These are phyloP conservation scores for Nebria ingens DNA, from an alignment of 1,140 invertebrate genomes.

Conservation along the genomic window DNA sequence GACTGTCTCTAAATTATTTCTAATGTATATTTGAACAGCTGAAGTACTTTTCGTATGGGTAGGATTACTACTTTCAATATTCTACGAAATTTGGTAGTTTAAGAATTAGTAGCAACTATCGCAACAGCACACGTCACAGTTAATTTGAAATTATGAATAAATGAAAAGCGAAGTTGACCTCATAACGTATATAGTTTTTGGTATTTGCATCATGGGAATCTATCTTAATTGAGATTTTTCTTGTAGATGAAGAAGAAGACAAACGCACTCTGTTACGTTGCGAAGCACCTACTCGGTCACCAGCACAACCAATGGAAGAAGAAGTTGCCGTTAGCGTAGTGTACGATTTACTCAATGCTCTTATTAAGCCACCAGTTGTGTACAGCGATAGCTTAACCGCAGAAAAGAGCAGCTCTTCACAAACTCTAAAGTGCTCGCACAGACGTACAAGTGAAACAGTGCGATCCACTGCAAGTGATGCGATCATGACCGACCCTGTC, in stretches of 20 bases:
- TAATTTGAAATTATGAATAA: too few species aligned
- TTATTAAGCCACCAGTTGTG: conserved; percentile 41
- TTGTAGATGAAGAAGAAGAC: conserved; percentile 24
- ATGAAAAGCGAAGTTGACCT: too few species aligned
- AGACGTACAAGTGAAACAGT: neutral
- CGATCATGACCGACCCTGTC: neutral
- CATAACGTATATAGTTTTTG: too few species aligned
- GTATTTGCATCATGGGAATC: too few species aligned
- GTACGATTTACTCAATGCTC: conserved; percentile 55
- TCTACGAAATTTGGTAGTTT: too few species aligned
- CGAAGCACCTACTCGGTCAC: conserved; percentile 33
- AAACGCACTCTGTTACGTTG: conserved; percentile 23
- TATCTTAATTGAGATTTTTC: too few species aligned
- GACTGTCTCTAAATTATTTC: too few species aligned
- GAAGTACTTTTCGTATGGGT: too few species aligned
- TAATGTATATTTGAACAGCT: too few species aligned
- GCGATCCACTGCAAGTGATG: neutral
- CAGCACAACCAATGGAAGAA: conserved; percentile 39
- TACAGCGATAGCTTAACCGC: conserved; percentile 16
- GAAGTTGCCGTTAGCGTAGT: conserved; percentile 50
- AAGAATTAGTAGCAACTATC: too few species aligned
- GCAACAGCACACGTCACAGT: too few species aligned
- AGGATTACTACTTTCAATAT: too few species aligned
- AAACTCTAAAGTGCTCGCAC: conserved; percentile 11
- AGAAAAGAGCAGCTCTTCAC: neutral